Evolutionary conservation across 2,797 vertebrate genomes (phyloP).

Genomic region (Pseudochirops cupreus): DNA sequence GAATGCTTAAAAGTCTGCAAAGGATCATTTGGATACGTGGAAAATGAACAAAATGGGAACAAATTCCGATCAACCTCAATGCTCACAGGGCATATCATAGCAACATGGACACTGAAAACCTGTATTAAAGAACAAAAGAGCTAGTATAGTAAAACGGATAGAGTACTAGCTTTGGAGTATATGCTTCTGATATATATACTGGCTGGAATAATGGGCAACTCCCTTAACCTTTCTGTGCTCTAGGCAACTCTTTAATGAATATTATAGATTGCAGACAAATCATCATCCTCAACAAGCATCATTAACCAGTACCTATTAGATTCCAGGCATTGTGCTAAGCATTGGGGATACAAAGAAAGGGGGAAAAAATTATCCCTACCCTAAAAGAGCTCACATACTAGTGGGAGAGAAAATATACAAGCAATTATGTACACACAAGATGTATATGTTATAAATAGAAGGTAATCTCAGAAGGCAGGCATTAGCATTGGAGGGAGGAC

Average conservation of each 20-base stretch:
- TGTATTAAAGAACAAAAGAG: background rate
- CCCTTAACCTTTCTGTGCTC: background rate
- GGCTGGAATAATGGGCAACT: background rate
- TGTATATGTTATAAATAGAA: background rate
- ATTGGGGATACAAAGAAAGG: background rate
- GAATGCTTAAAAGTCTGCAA: slow-evolving; percentile 27
- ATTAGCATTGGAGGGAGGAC: background rate
- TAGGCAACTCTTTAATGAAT: background rate
- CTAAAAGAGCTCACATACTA: background rate
- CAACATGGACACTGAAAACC: background rate
- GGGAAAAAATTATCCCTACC: background rate
- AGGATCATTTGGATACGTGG: slow-evolving; percentile 16
- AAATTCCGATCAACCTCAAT: background rate
- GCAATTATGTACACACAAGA: background rate
- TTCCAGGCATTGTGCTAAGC: background rate
- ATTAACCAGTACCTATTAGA: background rate
- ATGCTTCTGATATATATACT: background rate
- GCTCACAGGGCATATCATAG: background rate
- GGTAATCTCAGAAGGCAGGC: background rate
- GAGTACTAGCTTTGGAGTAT: background rate
- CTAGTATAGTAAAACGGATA: background rate
- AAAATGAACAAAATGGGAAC: slow-evolving; percentile 38
- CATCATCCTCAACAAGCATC: background rate
- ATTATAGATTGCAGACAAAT: background rate
- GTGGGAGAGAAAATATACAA: background rate